These are phyloP conservation scores for Callipepla squamata DNA, from an alignment of 2,113 vertebrate species.

Conservation along the genomic window DNA sequence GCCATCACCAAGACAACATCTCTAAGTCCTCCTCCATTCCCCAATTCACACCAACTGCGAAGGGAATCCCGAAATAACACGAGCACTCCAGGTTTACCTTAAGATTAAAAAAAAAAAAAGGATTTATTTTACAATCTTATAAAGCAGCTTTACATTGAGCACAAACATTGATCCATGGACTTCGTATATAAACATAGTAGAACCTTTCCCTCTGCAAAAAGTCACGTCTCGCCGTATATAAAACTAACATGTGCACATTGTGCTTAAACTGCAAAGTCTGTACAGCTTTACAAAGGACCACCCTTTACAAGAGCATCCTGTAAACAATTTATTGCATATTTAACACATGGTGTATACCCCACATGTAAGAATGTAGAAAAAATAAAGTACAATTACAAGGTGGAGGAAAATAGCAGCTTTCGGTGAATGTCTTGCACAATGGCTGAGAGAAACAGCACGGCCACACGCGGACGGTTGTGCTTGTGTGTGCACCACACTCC, in stretches of 20 bases:
- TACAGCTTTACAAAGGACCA: conserved; percentile 86
- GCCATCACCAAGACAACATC: conserved; percentile 45
- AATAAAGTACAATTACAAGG: conserved; percentile 50
- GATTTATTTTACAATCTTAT: conserved; percentile 94
- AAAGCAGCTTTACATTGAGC: conserved; percentile 92
- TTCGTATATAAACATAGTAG: conserved; percentile 88
- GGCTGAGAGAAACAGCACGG: conserved; percentile 30
- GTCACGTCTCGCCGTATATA: conserved; percentile 82
- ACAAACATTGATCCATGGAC: conserved; percentile 85
- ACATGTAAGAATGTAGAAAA: conserved; percentile 51
- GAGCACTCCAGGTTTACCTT: background rate
- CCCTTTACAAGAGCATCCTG: conserved; percentile 81
- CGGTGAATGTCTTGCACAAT: conserved; percentile 72
- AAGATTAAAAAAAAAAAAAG: conserved; percentile 74
- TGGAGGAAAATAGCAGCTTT: conserved; percentile 84
- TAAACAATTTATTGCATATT: conserved; percentile 96
- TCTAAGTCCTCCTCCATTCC: conserved; percentile 36
- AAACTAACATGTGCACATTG: conserved; percentile 97
- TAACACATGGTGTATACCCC: conserved; percentile 81
- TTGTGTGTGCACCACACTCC: conserved; percentile 54
- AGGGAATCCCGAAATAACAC: background rate
- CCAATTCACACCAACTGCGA: background rate
- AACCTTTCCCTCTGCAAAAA: conserved; percentile 81
- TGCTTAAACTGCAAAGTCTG: conserved; percentile 93
- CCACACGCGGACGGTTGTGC: conserved; percentile 63